Base-by-base conservation (phyloP, 2,888 invertebrate species). In the Nephrocerus scutellatus region DNA sequence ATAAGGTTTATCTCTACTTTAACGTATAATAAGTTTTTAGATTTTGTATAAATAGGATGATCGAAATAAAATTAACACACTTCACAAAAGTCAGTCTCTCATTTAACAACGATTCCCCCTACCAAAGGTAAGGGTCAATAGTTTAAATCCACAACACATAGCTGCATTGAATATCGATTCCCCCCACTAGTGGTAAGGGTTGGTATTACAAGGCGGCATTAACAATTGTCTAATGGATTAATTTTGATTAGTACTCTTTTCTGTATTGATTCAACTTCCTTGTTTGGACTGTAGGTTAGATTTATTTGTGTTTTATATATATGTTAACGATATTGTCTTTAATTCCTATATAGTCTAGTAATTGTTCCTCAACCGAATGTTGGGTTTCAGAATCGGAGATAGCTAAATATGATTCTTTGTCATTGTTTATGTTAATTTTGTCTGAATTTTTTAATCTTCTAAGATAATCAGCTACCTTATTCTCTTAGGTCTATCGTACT, bases 231-330 rank as follows among this genome's bases (percentile, higher is more conserved):
- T 24, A 28, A 19, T 6, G 43, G 39, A 30, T 44, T 42, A 4
- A 43, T 23, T 22, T 41, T 8, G 8, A 47, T 43, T 5, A 43
- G 39, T 40, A 30, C 38, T 32, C 45, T 37, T 8, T 21, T 18
- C 21, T 43, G 36, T 30, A 43, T 16, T 2, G 16, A 26, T 15
- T 38, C 16, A 12, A 49, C 19, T 24, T 47, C 40, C 9, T 19
- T 19, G 12, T 7, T 19, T 22, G 28, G 30, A 34, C 25, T 44
- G 21, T 47, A 44, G 6, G 43, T 41, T 34, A 50, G 29, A 21
- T 47, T 46, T 14, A 48, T 36, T 25, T 48, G 47, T 8, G 40
- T 44, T 36, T 34, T 46, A 25, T 43, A 46, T n/a, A n/a, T 19
- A 20, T 25, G 16, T 34, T 34, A 8, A 34, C 15, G 6, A 33